Conservation (phyloP, 2,888 invertebrate species). For the Phoenoteleia sp. region DNA sequence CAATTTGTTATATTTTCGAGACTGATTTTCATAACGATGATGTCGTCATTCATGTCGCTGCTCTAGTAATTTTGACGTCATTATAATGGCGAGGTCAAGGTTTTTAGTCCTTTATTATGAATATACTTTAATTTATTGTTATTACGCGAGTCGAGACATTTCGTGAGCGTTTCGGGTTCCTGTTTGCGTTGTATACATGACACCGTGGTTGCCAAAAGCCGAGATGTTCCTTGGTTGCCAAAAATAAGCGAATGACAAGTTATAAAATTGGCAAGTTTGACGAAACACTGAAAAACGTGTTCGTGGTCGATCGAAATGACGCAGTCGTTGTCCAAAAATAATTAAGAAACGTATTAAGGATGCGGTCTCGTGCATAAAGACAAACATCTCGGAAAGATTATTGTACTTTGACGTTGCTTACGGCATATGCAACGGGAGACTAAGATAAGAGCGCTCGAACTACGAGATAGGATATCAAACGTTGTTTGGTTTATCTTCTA, state of each 20-base stretch:
- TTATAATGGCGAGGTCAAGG: constrained; percentile 52
- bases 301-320: constrained; percentile 27
- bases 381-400: neutral
- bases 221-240: constrained; percentile 24
- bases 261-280: constrained; percentile 51
- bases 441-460: no score
- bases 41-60: constrained; percentile 38
- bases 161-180: neutral
- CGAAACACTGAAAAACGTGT: constrained; percentile 34
- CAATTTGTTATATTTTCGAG: constrained; percentile 42
- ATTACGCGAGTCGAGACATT: neutral
- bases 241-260: constrained; percentile 58
- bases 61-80: constrained; percentile 54
- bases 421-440: no score
- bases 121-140: constrained; percentile 28
- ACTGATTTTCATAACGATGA: constrained; percentile 52
- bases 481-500: neutral
- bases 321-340: constrained; percentile 38
- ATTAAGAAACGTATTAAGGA: constrained; percentile 21
- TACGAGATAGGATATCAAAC: no score
- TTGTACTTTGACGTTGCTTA: neutral
- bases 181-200: constrained; percentile 3
- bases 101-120: constrained; percentile 23
- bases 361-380: no score
- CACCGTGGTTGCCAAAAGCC: constrained; percentile 21